phyloP scores from a whole-genome alignment of 2,797 vertebrate species.

The Cyprinodon diabolis region DNA sequence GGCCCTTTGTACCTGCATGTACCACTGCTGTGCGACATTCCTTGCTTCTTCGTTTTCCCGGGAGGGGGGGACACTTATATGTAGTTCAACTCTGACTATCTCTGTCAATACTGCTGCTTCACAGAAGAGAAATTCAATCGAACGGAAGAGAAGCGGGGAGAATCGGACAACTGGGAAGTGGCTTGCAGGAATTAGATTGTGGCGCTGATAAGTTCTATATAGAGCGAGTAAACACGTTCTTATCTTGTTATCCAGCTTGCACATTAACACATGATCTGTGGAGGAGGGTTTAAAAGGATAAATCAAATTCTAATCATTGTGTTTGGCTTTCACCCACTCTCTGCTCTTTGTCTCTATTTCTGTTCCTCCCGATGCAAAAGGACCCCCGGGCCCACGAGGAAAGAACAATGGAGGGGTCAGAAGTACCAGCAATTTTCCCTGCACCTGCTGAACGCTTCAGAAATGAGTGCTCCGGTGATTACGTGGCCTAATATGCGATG shows the following conservation, averaged over 20 bases:
- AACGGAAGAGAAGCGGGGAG: slow-evolving; percentile 51
- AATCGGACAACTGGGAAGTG: slow-evolving; percentile 61
- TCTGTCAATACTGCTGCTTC: slow-evolving; percentile 49
- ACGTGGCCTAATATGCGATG: slow-evolving; percentile 64
- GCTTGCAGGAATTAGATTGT: slow-evolving; percentile 80
- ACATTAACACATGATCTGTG: slow-evolving; percentile 75
- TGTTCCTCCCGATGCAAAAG: slow-evolving; percentile 49
- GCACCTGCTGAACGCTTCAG: slow-evolving; percentile 65
- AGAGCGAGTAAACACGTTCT: slow-evolving; percentile 80
- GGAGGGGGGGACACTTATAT: slow-evolving; percentile 47
- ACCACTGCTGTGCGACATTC: slow-evolving; percentile 57
- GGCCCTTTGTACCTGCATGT: slow-evolving; percentile 62
- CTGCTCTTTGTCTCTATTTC: slow-evolving; percentile 71
- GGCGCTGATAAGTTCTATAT: slow-evolving; percentile 76
- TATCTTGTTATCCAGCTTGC: slow-evolving; percentile 81
- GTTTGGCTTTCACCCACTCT: slow-evolving; percentile 57
- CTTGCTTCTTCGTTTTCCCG: slow-evolving; percentile 58
- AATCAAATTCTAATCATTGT: slow-evolving; percentile 73
- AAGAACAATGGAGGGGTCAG: slow-evolving; percentile 69
- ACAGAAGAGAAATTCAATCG: slow-evolving; percentile 63
- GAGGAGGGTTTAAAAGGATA: slow-evolving; percentile 66
- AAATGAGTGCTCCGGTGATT: slow-evolving; percentile 68
- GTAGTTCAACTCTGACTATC: slow-evolving; percentile 43
- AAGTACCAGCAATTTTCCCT: slow-evolving; percentile 60
- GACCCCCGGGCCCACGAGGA: slow-evolving; percentile 27